Evolutionary conservation across 1,140 invertebrate genomes (phyloP).

Genomic region (Argopecten irradians): DNA sequence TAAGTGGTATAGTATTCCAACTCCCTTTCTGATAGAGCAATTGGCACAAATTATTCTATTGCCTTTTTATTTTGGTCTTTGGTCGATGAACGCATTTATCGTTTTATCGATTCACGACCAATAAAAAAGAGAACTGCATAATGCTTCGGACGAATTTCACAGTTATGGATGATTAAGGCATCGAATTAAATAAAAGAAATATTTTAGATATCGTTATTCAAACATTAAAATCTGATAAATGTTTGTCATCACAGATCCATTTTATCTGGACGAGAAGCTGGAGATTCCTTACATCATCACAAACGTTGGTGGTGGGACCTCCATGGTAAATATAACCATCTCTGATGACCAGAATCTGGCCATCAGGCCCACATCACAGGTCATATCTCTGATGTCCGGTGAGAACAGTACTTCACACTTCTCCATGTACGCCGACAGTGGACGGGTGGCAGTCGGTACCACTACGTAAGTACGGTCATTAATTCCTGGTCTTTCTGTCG

Average conservation of each 20-base stretch:
- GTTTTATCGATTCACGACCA: no score
- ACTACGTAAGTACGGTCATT: conserved; percentile 33
- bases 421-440: conserved; percentile 21
- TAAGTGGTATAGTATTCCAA: no score
- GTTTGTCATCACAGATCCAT: conserved; percentile 26
- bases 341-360: conserved; percentile 39
- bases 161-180: no score
- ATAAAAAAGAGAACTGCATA: no score
- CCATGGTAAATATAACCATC: conserved; percentile 19
- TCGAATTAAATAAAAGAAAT: no score
- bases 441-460: neutral
- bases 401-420: conserved; percentile 30
- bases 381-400: neutral
- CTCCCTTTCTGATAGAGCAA: no score
- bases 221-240: neutral
- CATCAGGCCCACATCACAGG: conserved; percentile 25
- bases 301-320: conserved; percentile 32
- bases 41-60: no score
- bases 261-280: conserved; percentile 36
- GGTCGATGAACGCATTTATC: no score
- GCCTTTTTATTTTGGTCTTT: no score
- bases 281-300: conserved; percentile 39
- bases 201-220: no score
- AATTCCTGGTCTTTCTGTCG: no score
- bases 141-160: no score